Base-by-base conservation (phyloP, 2,797 vertebrate genomes). In the Falco columbarius region DNA sequence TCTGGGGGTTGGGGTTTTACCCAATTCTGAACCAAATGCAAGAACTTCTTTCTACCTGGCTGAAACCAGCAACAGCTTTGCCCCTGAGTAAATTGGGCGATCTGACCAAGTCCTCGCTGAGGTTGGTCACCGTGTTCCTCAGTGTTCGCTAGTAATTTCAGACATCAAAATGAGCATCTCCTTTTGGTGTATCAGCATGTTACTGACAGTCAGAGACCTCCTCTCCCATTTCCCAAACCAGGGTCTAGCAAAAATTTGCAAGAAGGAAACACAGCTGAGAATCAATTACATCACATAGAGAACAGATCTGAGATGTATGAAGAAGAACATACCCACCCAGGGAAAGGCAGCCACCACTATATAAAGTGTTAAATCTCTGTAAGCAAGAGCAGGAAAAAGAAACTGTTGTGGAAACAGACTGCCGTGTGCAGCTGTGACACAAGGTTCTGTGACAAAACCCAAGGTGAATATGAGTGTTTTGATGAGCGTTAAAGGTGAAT, bases 71-170 rank as follows among this genome's bases (percentile, higher is more conserved):
- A 71, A 54, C 36, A 73, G 49, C 32, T 89, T 44, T 52, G 81
- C 47, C 61, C 71, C n/a, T 5, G 46, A 58, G 51, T 72, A 68
- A 62, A 76, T n/a, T 3, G 3, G 51, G 38, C 0, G 0, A 79
- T 46, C 12, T 0, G 0, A 49, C 38, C 0, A 0, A 75, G 62
- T 22, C 70, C 51, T 72, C 1, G 0, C 46, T 26, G 51, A 9
- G 13, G 32, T 58, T 51, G 81, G 46, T 68, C 81, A 73, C 22
- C 5, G 4, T 3, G 2, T 76, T 80, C 56, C 81, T 56, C 63
- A 54, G 46, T 20, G 58, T 46, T 49, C 49, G 27, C 68, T 30
- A 58, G 55, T 40, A n/a, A 91, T 87, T 82, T 61, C 93, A 79
- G 74, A 63, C 0, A 1, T 92, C 81, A 79, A 77, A 89, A 47